Conservation (phyloP, 2,888 invertebrate species). For the Leptarthrus brevirostris region DNA sequence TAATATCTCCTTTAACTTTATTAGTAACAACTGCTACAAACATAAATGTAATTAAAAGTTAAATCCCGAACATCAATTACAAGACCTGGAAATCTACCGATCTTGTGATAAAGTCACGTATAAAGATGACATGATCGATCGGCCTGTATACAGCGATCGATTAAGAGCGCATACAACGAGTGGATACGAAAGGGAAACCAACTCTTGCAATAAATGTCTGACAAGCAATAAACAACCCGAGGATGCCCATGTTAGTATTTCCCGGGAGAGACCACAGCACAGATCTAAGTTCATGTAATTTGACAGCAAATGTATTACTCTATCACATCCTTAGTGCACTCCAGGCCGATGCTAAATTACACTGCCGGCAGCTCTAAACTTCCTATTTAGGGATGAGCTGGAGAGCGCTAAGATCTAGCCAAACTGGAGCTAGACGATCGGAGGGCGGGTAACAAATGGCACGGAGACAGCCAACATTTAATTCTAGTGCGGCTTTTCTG, state of each 20-base stretch:
- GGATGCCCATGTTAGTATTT: slow-evolving; percentile 55
- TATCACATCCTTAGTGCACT: slow-evolving; percentile 54
- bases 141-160: slow-evolving; percentile 39
- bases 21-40: not conserved
- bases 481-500: slow-evolving; percentile 32
- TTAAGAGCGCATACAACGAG: slow-evolving; percentile 33
- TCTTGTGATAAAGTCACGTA: slow-evolving; percentile 51
- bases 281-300: slow-evolving; percentile 56
- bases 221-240: slow-evolving; percentile 57
- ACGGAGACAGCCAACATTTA: slow-evolving; percentile 21
- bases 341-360: slow-evolving; percentile 32
- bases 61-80: slow-evolving; percentile 50
- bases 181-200: slow-evolving; percentile 9
- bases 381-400: slow-evolving; percentile 39
- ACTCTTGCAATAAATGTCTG: slow-evolving; percentile 56
- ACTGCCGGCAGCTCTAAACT: slow-evolving; percentile 41
- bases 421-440: not conserved
- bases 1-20: slow-evolving; percentile 28
- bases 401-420: not conserved
- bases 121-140: slow-evolving; percentile 53
- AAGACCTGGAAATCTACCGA: slow-evolving; percentile 46
- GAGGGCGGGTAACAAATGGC: not conserved
- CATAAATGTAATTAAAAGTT: slow-evolving; percentile 37
- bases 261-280: slow-evolving; percentile 23
- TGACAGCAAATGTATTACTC: slow-evolving; percentile 59